Evolutionary conservation across 2,113 vertebrate species (phyloP).

Genomic region (Xenus cinereus): DNA sequence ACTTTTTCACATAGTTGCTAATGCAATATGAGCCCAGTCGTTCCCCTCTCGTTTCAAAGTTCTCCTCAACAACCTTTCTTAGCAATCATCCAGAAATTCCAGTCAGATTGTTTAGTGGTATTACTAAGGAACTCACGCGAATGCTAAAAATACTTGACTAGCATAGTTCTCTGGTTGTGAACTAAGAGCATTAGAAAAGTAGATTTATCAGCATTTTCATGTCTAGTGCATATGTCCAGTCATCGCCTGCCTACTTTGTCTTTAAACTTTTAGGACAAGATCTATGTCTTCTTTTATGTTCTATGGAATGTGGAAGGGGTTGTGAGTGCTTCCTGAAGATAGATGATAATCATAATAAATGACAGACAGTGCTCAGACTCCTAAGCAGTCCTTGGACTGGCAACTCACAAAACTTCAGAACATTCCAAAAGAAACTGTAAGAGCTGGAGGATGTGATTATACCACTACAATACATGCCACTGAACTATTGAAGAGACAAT

Average conservation of each 20-base stretch:
- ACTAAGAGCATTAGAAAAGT: neutral
- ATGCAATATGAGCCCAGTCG: neutral
- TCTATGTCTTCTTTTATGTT: neutral
- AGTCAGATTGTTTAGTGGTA: neutral
- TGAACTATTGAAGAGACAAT: neutral
- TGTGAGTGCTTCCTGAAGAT: neutral
- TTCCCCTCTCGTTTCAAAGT: neutral
- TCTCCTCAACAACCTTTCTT: neutral
- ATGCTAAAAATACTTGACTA: neutral
- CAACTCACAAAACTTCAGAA: neutral
- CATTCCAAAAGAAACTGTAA: neutral
- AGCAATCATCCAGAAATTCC: neutral
- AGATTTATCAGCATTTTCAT: neutral
- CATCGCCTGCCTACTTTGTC: neutral
- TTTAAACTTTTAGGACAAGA: neutral
- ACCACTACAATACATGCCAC: neutral
- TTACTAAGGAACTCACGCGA: neutral
- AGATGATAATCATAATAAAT: neutral
- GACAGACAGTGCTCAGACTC: neutral
- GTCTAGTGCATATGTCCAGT: fast-evolving
- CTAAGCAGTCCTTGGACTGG: neutral
- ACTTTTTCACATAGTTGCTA: neutral
- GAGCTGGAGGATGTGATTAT: neutral
- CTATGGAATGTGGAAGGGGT: neutral
- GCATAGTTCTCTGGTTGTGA: neutral